Evolutionary conservation across 2,797 vertebrate genomes (phyloP).

Genomic region (Morus bassanus): DNA sequence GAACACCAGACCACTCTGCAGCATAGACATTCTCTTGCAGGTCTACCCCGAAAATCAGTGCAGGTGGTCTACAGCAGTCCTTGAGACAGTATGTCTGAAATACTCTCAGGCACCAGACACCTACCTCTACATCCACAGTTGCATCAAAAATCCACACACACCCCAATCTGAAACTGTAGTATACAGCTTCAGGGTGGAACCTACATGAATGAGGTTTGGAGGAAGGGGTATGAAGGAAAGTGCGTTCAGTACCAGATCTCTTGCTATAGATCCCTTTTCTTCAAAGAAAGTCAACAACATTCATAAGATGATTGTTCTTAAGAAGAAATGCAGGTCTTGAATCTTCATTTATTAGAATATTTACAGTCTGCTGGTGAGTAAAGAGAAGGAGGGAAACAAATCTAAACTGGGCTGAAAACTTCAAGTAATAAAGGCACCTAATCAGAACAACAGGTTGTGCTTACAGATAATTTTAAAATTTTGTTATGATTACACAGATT

Average conservation of each 20-base stretch:
- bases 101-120: not conserved
- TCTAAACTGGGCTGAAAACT: not conserved
- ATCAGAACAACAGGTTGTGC: not conserved
- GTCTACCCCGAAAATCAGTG: not conserved
- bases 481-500: not conserved
- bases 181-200: not conserved
- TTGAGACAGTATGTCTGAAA: not conserved
- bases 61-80: not conserved
- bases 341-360: not conserved
- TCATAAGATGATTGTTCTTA: not conserved
- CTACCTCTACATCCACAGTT: not conserved
- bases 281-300: not conserved
- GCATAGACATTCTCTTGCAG: not conserved
- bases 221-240: not conserved
- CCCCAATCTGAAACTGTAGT: not conserved
- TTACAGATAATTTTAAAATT: not conserved
- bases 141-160: not conserved
- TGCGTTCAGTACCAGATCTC: not conserved
- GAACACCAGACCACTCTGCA: not conserved
- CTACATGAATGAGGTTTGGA: not conserved
- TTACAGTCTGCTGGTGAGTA: not conserved
- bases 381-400: not conserved
- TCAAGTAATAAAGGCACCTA: not conserved
- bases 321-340: not conserved
- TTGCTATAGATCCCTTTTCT: not conserved